A percentile compares a stretch with the other conserved stretches of the same genome.
Conservation (phyloP, 2,888 invertebrate species). For the Caenorhabditis sinica region DNA sequence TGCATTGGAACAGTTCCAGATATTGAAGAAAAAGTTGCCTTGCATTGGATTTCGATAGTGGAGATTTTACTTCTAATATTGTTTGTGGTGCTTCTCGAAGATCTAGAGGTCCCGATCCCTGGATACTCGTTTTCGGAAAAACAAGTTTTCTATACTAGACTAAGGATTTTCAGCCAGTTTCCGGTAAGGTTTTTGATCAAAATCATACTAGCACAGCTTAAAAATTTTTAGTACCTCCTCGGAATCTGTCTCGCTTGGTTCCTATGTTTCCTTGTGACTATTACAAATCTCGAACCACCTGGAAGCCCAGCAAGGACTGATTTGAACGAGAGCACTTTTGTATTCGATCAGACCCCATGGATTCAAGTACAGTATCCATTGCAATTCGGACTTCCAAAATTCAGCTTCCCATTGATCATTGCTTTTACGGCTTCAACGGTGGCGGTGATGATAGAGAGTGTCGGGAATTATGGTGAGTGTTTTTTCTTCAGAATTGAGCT, state of each 20-base stretch:
- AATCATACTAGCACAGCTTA: background rate
- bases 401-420: conserved; percentile 72
- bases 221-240: conserved; percentile 74
- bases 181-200: conserved; percentile 79
- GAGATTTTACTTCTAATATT: conserved; percentile 45
- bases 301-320: conserved; percentile 74
- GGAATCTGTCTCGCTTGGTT: conserved; percentile 75
- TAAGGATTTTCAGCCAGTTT: conserved; percentile 78
- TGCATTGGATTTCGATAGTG: conserved; percentile 81
- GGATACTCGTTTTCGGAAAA: conserved; percentile 24
- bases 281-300: conserved; percentile 70
- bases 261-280: conserved; percentile 73
- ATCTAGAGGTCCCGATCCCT: conserved; percentile 48
- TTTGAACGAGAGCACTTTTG: conserved; percentile 70
- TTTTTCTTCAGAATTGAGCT: background rate
- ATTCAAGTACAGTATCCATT: conserved; percentile 78
- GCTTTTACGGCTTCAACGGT: conserved; percentile 77
- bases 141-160: background rate
- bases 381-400: conserved; percentile 74
- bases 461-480: conserved; percentile 70
- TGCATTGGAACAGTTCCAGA: conserved; percentile 76
- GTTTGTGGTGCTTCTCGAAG: conserved; percentile 51
- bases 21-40: conserved; percentile 73
- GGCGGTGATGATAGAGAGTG: conserved; percentile 75
- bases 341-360: conserved; percentile 75